Evolutionary conservation across 2,113 vertebrate species (phyloP).

Genomic region (Tilapia sparmanii): DNA sequence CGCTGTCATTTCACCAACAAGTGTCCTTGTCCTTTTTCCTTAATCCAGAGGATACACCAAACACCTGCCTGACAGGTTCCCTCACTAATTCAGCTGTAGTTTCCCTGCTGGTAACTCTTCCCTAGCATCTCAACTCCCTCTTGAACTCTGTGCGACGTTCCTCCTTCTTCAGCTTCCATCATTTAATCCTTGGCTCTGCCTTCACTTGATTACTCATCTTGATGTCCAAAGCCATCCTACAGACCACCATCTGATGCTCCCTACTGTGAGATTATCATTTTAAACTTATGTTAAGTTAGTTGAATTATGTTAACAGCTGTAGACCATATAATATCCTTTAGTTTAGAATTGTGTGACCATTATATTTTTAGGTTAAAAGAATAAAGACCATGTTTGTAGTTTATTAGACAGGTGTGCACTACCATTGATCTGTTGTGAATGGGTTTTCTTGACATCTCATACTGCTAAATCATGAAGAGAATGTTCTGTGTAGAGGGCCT

Average conservation of each 20-base stretch:
- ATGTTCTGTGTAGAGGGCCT: too few relatives aligned
- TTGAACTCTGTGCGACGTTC: accelerated
- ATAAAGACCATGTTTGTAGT: too few relatives aligned
- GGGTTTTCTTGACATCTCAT: too few relatives aligned
- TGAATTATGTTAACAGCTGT: too few relatives aligned
- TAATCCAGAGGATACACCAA: background rate
- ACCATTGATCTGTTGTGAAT: too few relatives aligned
- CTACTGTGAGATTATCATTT: too few relatives aligned
- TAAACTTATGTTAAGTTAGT: too few relatives aligned
- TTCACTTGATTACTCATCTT: background rate
- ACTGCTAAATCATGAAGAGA: too few relatives aligned
- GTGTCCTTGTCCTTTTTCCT: background rate
- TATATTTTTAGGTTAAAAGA: too few relatives aligned
- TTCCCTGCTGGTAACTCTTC: background rate
- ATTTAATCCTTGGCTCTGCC: background rate
- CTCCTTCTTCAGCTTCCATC: background rate
- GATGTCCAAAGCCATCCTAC: background rate
- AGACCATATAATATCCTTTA: too few relatives aligned
- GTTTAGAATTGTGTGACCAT: too few relatives aligned
- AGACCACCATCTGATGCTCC: background rate
- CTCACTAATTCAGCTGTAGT: background rate
- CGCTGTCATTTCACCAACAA: background rate
- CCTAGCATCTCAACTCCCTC: background rate
- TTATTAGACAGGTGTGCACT: too few relatives aligned
- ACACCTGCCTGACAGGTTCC: background rate